Conservation (phyloP, 2,113 vertebrate species). For the Rhabdornis inornatus region DNA sequence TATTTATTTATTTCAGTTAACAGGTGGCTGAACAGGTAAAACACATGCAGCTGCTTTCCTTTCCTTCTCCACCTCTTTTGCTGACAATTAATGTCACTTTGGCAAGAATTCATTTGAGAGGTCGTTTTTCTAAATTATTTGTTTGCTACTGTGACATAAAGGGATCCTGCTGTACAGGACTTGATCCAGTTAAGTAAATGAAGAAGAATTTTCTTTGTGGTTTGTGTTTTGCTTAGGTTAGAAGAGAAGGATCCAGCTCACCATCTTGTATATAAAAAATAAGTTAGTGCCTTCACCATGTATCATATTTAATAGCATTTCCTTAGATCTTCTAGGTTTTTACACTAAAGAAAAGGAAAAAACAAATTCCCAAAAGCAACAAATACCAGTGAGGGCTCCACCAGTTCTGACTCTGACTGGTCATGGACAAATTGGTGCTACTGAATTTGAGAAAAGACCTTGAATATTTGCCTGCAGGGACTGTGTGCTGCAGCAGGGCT, state of each 20-base stretch:
- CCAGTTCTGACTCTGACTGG: not conserved
- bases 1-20: slow-evolving; percentile 9
- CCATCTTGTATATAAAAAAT: not conserved
- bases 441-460: not conserved
- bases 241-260: not conserved
- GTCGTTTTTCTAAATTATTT: not conserved
- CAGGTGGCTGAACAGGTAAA: not conserved
- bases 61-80: not conserved
- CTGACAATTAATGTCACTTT: not conserved
- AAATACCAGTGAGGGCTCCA: not conserved
- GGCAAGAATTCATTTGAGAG: not conserved
- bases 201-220: not conserved
- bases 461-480: not conserved
- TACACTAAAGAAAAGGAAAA: not conserved
- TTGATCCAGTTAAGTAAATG: not conserved
- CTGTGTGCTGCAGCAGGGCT: not conserved
- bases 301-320: not conserved
- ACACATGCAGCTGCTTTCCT: not conserved
- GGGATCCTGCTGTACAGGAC: not conserved
- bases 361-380: not conserved
- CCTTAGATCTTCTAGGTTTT: not conserved
- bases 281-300: fast-evolving
- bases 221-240: not conserved
- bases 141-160: not conserved
- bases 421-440: not conserved